Evolutionary conservation across 2,113 vertebrate species (phyloP), one percentile per base, ranked within the genome.

Genomic region (Cebus imitator): DNA sequence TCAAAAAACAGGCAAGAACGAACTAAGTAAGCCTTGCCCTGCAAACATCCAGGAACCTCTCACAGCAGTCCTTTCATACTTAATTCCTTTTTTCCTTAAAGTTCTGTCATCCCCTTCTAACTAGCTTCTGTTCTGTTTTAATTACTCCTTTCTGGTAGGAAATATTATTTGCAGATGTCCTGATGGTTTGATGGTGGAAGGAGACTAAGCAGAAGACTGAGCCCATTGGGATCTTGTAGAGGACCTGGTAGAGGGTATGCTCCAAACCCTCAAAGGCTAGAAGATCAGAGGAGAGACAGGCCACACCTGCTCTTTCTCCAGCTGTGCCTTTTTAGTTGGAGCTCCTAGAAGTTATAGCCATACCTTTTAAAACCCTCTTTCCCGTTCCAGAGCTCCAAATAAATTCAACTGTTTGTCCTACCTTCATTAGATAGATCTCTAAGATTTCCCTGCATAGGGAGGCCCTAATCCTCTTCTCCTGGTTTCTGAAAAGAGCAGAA

Each of bases 81-180:
- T 76, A 68, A 88, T 95, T 95, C 0, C 92, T 93, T 78, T 78
- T 48, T 97, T 72, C 88, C 94, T 95, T 92, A 72, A 32, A 68
- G 90, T 52, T 96, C 98, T 88, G 58, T 72, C 68, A 79, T 95
- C 45, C 81, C 89, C 58, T 85, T 93, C 88, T 79, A 32, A 37
- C 13, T 78, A 83, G 70, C 50, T 84, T 88, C 75, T 95, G 73
- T 57, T 86, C 86, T 92, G 84, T 81, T 83, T 75, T 25, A 61
- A 75, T 68, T 45, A 25, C 61, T 9, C 68, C 79, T 73, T 76
- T 9, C 61, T 9, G 25, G 91, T 76, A 95, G 89, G 75, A 90
- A 97, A 96, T 66, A 58, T 96, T 90, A 68, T 48, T 87, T 7
- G 58, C 50, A 57, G 78, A 45, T 92, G 87, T 57, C 16, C 43